Percentiles rank a stretch among this genome's conserved stretches.
Evolutionary conservation across 1,140 invertebrate genomes (phyloP).

Genomic region (Solen grandis): DNA sequence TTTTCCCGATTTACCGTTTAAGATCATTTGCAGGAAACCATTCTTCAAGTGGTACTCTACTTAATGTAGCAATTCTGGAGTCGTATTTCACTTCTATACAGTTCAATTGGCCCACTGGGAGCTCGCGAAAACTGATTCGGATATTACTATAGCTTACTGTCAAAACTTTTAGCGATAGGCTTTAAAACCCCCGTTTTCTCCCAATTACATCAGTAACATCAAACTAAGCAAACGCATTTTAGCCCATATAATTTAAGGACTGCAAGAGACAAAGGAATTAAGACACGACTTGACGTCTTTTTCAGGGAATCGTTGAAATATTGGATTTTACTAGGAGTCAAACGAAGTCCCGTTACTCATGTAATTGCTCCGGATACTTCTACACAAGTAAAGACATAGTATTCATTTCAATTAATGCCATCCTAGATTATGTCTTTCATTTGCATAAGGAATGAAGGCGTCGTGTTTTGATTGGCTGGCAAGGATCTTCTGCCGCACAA

Average conservation of each 20-base stretch:
- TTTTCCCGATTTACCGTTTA: no score
- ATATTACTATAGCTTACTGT: no score
- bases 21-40: no score
- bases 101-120: no score
- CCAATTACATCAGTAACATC: not conserved
- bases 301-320: not conserved
- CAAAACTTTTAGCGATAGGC: no score
- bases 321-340: not conserved
- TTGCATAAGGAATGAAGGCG: slow-evolving; percentile 46
- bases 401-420: slow-evolving; percentile 56
- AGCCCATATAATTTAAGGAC: not conserved
- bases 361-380: slow-evolving; percentile 35
- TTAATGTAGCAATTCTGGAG: no score
- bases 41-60: no score
- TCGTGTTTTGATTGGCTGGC: not conserved
- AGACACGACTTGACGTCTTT: not conserved
- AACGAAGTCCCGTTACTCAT: slow-evolving; percentile 8
- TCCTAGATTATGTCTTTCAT: slow-evolving; percentile 51
- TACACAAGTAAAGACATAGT: slow-evolving; percentile 37
- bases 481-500: not conserved
- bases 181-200: no score
- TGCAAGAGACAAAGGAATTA: not conserved
- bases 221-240: not conserved
- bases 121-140: no score
- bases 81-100: no score